Percentiles rank a stretch among this genome's conserved stretches.
Conservation (phyloP, 2,888 invertebrate genomes). For the Watsonalla cultraria region DNA sequence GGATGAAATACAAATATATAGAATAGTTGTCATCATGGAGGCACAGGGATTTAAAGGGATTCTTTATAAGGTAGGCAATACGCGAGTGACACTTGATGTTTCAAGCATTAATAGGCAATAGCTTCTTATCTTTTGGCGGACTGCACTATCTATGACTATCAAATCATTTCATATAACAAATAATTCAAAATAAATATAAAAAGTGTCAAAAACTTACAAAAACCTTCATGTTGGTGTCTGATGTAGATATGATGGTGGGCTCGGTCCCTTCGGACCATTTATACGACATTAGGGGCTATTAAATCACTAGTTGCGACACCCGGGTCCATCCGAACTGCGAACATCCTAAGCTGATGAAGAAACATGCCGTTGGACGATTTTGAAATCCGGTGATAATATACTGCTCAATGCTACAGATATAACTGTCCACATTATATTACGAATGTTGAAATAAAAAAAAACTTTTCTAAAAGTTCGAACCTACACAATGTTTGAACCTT, state of each 20-base stretch:
- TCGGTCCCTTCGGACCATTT: slow-evolving; percentile 25
- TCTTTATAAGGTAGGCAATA: no score
- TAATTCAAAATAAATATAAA: no score
- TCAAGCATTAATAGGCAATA: no score
- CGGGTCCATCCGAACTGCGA: slow-evolving; percentile 5
- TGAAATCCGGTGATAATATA: not conserved
- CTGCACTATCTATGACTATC: not conserved
- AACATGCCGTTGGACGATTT: not conserved
- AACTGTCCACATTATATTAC: slow-evolving; percentile 11
- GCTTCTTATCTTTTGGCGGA: no score
- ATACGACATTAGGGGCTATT: slow-evolving; percentile 29
- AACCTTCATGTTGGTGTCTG: slow-evolving; percentile 40
- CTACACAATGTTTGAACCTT: no score
- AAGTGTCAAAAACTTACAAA: slow-evolving; percentile 37
- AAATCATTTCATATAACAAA: slow-evolving; percentile 5
- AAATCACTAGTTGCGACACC: slow-evolving; percentile 27
- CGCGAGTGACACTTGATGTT: no score
- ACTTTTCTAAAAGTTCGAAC: no score
- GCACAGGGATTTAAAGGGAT: no score
- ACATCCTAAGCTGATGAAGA: not conserved
- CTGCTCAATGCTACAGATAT: not conserved
- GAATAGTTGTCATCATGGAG: no score
- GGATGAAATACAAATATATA: no score
- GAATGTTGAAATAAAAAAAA: not conserved
- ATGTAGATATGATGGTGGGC: slow-evolving; percentile 7